Base-by-base conservation (phyloP, 1,140 invertebrate species). In the Trypoxylus dichotomus region DNA sequence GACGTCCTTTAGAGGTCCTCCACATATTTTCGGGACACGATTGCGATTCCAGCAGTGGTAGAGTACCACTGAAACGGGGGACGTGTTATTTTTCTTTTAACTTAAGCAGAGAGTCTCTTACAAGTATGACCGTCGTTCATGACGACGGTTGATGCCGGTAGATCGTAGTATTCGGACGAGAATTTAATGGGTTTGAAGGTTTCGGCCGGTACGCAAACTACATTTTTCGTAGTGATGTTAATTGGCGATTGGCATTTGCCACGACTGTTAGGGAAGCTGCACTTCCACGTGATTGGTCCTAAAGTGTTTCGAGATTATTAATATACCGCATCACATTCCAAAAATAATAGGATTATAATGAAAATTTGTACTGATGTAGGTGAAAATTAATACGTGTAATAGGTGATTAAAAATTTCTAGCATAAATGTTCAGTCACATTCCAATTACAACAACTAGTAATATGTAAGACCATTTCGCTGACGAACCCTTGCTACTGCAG, bases 1-100 rank as follows among this genome's bases (percentile, higher is more conserved):
- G 11, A 81, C 80, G 21, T 85, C 82, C 15, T 82, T 77, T 75
- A 90, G 84, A 13, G 89, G 86, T 11, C 88, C 90, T 6, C 89
- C 89, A 77, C 83, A 82, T 1, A 91, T 80, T 0, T 82, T 86
- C 0, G 90, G 90, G 5, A 81, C 79, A 68, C 81, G 83, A 6
- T 83, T 82, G 19, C 80, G 79, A 27, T 80, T 25, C 81, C 81
- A 88, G 72, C 82, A 79, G 2, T 85, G 85, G 13, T 86, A 85
- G 0, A 88, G 74, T 24, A 85, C 76, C 68, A 88, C 82, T 83
- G 76, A 76, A 80, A 32, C 19, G 71, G 25, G 32, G 7, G 32
- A 3, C 2, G 7, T 32, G 2, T 32, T 32, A 32, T 32, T 54
- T 77, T 27, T 13, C 21, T 24, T 71, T 71, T 71, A 32, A 32